Conservation (phyloP, 2,888 invertebrate species). For the Mechanitis mazaeus region DNA sequence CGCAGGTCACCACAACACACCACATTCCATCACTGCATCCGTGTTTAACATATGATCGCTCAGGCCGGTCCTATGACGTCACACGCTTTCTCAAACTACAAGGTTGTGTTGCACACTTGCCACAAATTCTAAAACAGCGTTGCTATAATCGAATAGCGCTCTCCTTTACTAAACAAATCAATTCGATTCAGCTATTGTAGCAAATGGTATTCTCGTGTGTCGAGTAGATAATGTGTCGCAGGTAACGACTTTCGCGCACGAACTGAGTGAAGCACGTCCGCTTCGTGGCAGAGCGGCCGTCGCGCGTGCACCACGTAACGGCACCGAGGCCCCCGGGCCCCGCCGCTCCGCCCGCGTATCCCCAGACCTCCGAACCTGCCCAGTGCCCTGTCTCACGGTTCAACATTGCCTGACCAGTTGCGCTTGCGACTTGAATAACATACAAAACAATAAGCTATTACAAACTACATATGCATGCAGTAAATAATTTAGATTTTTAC, state of each 20-base stretch:
- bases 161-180: conserved; percentile 41
- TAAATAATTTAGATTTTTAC: background rate
- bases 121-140: conserved; percentile 34
- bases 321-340: conserved; percentile 46
- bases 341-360: conserved; percentile 40
- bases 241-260: conserved; percentile 76
- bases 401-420: conserved; percentile 23
- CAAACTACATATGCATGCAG: background rate
- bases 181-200: conserved; percentile 49
- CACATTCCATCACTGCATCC: conserved; percentile 77
- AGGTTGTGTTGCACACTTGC: conserved; percentile 49
- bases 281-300: conserved; percentile 59
- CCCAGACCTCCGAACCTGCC: conserved; percentile 44
- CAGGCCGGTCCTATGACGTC: conserved; percentile 71
- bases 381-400: conserved; percentile 31
- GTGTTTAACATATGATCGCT: conserved; percentile 74
- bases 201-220: conserved; percentile 58
- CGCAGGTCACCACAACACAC: conserved; percentile 68
- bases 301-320: conserved; percentile 67
- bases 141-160: conserved; percentile 42
- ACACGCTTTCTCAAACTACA: conserved; percentile 70
- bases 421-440: conserved; percentile 23
- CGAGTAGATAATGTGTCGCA: conserved; percentile 67
- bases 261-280: conserved; percentile 76
- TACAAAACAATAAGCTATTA: conserved; percentile 9